Evolutionary conservation across 2,888 invertebrate genomes (phyloP).

Genomic region (Papilio gigon): DNA sequence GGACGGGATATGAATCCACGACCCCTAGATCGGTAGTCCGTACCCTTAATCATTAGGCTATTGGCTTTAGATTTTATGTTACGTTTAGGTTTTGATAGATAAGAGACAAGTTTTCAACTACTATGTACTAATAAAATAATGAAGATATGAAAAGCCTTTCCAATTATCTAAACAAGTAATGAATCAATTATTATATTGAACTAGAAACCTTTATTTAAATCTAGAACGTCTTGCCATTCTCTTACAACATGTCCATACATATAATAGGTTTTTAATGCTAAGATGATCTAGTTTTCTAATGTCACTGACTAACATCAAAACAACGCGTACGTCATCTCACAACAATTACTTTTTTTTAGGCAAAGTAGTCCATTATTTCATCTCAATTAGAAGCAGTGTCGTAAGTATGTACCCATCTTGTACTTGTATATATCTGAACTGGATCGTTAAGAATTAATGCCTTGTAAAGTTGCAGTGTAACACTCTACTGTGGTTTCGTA

Average conservation of each 20-base stretch:
- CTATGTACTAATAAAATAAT: neutral
- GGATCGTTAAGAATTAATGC: conserved; percentile 22
- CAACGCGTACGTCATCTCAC: conserved; percentile 18
- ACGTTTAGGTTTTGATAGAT: neutral
- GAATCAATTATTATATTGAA: neutral
- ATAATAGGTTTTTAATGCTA: conserved; percentile 22
- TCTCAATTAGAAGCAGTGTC: neutral
- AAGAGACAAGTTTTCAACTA: neutral
- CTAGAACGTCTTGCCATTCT: conserved; percentile 19
- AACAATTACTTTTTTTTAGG: neutral
- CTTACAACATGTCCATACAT: neutral
- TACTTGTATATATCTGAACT: neutral
- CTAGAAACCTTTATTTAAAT: conserved; percentile 20
- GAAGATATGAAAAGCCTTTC: neutral
- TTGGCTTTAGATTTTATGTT: too few relatives aligned
- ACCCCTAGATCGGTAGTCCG: too few relatives aligned
- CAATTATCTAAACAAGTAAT: neutral
- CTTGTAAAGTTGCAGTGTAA: conserved; percentile 3
- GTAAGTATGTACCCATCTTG: neutral
- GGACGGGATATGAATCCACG: too few relatives aligned
- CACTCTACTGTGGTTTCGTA: neutral
- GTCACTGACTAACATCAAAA: conserved; percentile 30
- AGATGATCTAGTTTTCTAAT: conserved; percentile 29
- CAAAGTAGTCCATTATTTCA: conserved; percentile 8
- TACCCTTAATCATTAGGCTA: too few relatives aligned